Percentiles rank a stretch among this genome's conserved stretches.
Evolutionary conservation across 2,888 invertebrate genomes (phyloP).

Genomic region (Erebia epiphron): DNA sequence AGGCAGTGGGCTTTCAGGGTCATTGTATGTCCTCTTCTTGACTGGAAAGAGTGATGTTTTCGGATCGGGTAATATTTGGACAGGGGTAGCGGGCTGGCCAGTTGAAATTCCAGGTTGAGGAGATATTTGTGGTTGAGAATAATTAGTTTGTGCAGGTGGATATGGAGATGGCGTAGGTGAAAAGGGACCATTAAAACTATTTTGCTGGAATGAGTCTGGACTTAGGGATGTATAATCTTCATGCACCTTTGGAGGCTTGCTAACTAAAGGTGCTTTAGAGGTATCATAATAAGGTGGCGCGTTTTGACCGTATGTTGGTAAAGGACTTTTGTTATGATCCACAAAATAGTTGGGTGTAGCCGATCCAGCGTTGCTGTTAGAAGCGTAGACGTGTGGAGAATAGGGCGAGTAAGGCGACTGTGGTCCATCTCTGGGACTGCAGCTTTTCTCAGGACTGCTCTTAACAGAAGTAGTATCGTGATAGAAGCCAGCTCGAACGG

Average conservation of each 20-base stretch:
- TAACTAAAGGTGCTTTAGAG: conserved; percentile 70
- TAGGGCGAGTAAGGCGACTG: conserved; percentile 76
- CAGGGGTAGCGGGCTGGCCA: conserved; percentile 40
- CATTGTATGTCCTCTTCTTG: conserved; percentile 85
- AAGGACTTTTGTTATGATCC: conserved; percentile 74
- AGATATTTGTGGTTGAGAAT: conserved; percentile 60
- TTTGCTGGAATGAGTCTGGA: conserved; percentile 81
- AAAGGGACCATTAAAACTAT: conserved; percentile 69
- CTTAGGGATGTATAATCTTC: conserved; percentile 82
- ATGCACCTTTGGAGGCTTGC: conserved; percentile 76
- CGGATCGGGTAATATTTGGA: conserved; percentile 56
- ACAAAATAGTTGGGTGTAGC: conserved; percentile 71
- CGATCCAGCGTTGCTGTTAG: conserved; percentile 62
- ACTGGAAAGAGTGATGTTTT: conserved; percentile 82
- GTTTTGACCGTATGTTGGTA: conserved; percentile 72
- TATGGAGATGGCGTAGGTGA: conserved; percentile 68
- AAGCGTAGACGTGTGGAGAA: conserved; percentile 75
- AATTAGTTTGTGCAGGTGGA: conserved; percentile 62
- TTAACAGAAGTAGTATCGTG: conserved; percentile 93
- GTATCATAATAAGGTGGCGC: conserved; percentile 85
- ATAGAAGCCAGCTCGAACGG: conserved; percentile 93
- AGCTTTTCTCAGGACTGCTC: conserved; percentile 92
- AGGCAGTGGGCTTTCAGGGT: conserved; percentile 64
- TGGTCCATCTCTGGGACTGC: conserved; percentile 89
- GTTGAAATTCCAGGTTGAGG: conserved; percentile 53